These are phyloP conservation scores for Anguilla anguilla DNA, from an alignment of 2,797 vertebrate species.

Conservation along the genomic window DNA sequence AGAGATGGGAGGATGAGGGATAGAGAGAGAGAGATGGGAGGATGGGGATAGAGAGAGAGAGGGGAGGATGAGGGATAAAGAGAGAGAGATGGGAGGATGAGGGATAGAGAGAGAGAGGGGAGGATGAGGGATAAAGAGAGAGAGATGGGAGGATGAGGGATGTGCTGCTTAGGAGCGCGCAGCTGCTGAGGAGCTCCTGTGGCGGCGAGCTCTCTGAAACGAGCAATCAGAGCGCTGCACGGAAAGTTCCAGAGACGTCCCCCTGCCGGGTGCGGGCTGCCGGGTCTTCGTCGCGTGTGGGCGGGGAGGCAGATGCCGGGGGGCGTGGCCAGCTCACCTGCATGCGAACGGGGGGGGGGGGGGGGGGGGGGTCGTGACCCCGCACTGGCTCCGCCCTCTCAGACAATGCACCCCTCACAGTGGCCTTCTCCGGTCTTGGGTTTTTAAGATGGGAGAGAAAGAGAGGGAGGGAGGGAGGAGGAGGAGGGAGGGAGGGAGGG, in stretches of 20 bases:
- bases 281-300: not conserved
- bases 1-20: too few species aligned
- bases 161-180: not conserved
- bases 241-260: not conserved
- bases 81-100: not conserved
- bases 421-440: not conserved
- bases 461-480: not conserved
- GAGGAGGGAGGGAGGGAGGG: not conserved
- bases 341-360: not conserved
- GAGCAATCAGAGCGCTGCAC: not conserved
- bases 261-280: not conserved
- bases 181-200: not conserved
- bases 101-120: too few species aligned
- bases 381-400: not conserved
- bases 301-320: not conserved
- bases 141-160: not conserved
- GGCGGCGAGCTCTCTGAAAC: not conserved
- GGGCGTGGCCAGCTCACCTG: not conserved
- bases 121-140: not conserved
- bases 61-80: too few species aligned
- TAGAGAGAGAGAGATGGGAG: too few species aligned
- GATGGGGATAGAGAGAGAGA: too few species aligned
- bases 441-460: not conserved
- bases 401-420: not conserved
- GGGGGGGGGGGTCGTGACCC: not conserved